phyloP scores from a whole-genome alignment of 2,888 invertebrate species.

The Shargacucullia verbasci region DNA sequence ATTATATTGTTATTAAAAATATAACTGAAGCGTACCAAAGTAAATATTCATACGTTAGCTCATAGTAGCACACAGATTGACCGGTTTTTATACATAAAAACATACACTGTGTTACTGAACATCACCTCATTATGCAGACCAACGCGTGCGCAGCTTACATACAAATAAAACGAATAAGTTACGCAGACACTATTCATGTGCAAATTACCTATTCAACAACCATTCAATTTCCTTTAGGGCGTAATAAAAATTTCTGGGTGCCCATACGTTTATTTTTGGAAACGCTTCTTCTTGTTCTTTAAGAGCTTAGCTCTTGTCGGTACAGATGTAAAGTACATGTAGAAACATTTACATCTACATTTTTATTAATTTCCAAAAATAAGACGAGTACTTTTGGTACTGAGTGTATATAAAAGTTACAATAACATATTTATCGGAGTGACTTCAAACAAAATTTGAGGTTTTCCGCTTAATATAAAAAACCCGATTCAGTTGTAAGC shows the following conservation, averaged over 20 bases:
- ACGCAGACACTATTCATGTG: constrained; percentile 55
- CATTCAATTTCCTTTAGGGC: constrained; percentile 22
- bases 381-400: no score
- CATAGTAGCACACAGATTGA: constrained; percentile 15
- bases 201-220: constrained; percentile 44
- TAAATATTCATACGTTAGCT: not conserved
- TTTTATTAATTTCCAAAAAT: no score
- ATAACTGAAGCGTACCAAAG: constrained; percentile 9
- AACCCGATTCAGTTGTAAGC: no score
- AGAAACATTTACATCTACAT: no score
- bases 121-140: constrained; percentile 44
- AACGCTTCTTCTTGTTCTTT: no score
- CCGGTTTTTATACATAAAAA: constrained; percentile 22
- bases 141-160: constrained; percentile 43
- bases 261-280: not conserved
- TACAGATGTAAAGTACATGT: no score
- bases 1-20: not conserved
- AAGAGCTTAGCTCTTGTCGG: no score
- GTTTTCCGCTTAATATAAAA: no score
- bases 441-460: no score
- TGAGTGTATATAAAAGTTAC: no score
- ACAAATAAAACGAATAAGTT: constrained; percentile 36
- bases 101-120: constrained; percentile 23
- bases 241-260: constrained; percentile 3
- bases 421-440: no score